These are phyloP conservation scores for Campylorhamphus procurvoides DNA, from an alignment of 2,113 vertebrate genomes.

Conservation along the genomic window DNA sequence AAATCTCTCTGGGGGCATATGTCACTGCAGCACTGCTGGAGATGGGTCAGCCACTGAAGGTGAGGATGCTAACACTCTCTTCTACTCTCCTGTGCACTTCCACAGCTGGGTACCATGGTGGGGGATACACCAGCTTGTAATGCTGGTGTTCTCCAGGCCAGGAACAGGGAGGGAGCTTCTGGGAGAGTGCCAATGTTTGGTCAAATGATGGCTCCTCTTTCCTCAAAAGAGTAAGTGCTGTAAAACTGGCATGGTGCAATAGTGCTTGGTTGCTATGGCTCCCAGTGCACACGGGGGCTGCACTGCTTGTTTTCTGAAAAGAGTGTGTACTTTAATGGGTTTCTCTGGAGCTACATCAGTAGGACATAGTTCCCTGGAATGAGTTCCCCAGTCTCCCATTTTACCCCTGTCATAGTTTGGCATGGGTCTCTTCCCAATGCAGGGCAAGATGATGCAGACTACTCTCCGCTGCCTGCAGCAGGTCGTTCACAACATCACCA, in stretches of 20 bases:
- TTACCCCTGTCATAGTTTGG: not conserved
- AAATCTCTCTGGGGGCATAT: constrained; percentile 82
- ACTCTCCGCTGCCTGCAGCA: constrained; percentile 77
- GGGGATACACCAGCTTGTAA: not conserved
- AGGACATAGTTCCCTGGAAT: not conserved
- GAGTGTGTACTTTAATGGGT: not conserved
- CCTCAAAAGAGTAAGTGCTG: not conserved
- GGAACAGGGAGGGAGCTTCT: not conserved
- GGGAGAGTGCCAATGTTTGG: not conserved
- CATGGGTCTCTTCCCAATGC: not conserved
- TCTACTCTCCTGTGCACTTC: not conserved
- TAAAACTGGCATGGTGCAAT: not conserved
- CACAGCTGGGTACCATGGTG: fast-evolving
- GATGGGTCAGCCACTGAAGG: constrained; percentile 61
- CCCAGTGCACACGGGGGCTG: too few species aligned
- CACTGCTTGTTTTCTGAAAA: not conserved
- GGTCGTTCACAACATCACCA: constrained; percentile 52
- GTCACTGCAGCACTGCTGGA: constrained; percentile 83
- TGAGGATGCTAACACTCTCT: not conserved
- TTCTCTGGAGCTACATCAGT: not conserved
- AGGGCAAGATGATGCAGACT: constrained; percentile 74
- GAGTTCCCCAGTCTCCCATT: not conserved
- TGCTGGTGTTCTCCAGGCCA: not conserved
- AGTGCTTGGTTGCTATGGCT: not conserved
- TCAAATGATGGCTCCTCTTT: not conserved